phyloP scores from a whole-genome alignment of 2,797 vertebrate genomes.

The Chiropotes sagulatus region DNA sequence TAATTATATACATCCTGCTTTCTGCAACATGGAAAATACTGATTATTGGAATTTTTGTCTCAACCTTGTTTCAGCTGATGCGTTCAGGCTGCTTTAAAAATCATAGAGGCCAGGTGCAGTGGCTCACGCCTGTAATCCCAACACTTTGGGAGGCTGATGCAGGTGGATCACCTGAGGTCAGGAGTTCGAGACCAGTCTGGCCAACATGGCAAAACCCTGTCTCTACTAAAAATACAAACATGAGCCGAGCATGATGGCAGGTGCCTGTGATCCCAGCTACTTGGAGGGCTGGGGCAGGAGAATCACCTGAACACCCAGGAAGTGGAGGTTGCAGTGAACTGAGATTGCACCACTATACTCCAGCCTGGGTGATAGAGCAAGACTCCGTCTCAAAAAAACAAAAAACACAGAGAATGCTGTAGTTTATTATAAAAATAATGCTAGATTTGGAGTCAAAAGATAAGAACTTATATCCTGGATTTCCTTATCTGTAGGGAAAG shows the following conservation, averaged over 20 bases:
- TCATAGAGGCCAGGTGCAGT: neutral
- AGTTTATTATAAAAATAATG: neutral
- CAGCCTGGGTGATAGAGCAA: neutral
- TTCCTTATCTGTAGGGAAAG: neutral
- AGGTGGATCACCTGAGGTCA: neutral
- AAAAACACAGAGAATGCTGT: neutral
- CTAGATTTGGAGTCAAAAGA: neutral
- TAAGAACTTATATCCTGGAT: neutral
- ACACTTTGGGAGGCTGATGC: neutral
- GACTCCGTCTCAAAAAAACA: neutral
- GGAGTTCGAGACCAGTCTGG: neutral
- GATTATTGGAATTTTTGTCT: neutral
- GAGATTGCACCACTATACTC: neutral
- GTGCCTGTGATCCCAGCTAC: neutral
- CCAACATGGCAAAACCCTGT: neutral
- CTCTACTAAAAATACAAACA: neutral
- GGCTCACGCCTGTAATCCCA: neutral
- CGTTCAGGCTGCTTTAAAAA: neutral
- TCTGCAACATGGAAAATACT: neutral
- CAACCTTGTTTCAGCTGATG: neutral
- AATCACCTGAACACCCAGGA: neutral
- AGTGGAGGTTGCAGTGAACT: neutral
- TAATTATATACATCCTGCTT: neutral
- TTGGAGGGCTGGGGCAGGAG: neutral
- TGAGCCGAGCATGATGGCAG: neutral